phyloP scores from a whole-genome alignment of 1,140 invertebrate genomes.

The Drosophila dunni region DNA sequence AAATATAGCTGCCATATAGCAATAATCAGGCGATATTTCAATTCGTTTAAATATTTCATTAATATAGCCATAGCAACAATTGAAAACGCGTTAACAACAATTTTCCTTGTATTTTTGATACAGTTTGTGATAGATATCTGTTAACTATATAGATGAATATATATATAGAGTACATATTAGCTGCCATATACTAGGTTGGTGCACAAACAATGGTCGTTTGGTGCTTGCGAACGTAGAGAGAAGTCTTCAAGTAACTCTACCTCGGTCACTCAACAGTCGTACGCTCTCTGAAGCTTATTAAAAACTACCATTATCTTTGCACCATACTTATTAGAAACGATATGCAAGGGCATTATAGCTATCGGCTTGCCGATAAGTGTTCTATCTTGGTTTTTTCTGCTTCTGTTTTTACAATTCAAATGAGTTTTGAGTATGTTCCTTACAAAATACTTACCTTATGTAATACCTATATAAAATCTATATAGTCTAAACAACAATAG shows the following conservation, averaged over 20 bases:
- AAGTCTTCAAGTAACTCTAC: no score
- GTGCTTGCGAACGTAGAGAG: no score
- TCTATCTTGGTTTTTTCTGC: constrained; percentile 1
- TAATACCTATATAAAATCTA: constrained; percentile 14
- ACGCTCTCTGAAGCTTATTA: no score
- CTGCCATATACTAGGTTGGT: constrained; percentile 3
- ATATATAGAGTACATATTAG: background rate
- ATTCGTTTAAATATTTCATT: background rate
- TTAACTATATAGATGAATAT: background rate
- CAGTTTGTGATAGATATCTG: constrained; percentile 21
- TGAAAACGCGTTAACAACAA: background rate
- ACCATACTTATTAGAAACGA: background rate
- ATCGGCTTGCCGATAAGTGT: constrained; percentile 12
- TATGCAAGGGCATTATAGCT: background rate
- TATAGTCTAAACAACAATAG: constrained; percentile 9
- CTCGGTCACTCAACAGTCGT: no score
- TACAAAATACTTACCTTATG: constrained; percentile 23
- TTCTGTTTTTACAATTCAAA: constrained; percentile 19
- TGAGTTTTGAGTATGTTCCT: constrained; percentile 31
- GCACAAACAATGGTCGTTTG: no score
- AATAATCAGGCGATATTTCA: constrained; percentile 5
- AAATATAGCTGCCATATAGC: constrained; percentile 18
- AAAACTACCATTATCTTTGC: no score
- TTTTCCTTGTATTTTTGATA: constrained; percentile 16
- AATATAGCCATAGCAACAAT: constrained; percentile 10